Evolutionary conservation across 2,113 vertebrate genomes (phyloP).

Genomic region (Cisticola juncidis): DNA sequence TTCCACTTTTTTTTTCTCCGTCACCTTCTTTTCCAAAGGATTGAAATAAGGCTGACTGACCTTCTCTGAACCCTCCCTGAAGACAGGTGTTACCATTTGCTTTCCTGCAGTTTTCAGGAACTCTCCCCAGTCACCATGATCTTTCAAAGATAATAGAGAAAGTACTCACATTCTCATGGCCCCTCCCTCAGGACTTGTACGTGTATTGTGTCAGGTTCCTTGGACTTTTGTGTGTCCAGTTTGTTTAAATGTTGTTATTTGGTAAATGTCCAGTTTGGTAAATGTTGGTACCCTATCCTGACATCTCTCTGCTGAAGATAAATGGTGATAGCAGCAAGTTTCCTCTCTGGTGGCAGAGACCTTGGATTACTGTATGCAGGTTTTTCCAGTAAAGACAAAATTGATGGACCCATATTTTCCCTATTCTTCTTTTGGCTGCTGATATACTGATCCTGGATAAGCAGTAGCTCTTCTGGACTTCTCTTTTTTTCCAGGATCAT

Average conservation of each 20-base stretch:
- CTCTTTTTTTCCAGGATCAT: neutral
- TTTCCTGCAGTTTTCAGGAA: neutral
- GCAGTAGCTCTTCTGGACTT: neutral
- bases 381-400: neutral
- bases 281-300: neutral
- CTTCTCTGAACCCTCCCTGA: neutral
- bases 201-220: rapidly evolving
- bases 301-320: neutral
- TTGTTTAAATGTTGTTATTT: neutral
- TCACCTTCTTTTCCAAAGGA: neutral
- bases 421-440: neutral
- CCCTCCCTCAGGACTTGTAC: neutral
- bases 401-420: neutral
- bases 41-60: neutral
- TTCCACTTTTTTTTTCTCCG: neutral
- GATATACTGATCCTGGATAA: neutral
- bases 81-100: neutral
- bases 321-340: neutral
- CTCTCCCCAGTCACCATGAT: neutral
- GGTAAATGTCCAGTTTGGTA: too few species aligned
- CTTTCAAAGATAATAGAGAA: neutral
- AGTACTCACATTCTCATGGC: neutral
- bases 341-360: neutral
- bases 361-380: neutral
- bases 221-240: neutral